Evolutionary conservation across 2,797 vertebrate genomes (phyloP), one percentile per base, ranked within the genome.

Genomic region (Pterois miles): DNA sequence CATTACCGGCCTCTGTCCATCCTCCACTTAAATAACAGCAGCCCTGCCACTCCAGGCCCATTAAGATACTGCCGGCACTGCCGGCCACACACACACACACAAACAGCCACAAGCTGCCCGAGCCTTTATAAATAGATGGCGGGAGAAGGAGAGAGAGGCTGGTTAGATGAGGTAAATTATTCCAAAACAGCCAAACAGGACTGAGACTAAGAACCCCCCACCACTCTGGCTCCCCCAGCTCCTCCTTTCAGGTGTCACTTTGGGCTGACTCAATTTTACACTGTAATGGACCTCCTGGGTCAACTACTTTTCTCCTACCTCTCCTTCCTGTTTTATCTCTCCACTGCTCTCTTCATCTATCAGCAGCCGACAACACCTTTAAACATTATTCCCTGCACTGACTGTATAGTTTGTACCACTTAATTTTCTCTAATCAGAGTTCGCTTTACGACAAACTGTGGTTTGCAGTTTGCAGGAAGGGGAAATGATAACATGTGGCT

Each of bases 141-240:
- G 60, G 69, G 76, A 83, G 86, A 78, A 72, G 74, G 76, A 76
- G 81, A 84, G 74, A 69, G 88, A 80, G 71, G 74, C 81, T 85
- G 90, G 86, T 92, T 89, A 92, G 92, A 91, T 89, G 87, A 94
- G 94, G 90, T 95, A 94, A 95, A 95, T 96, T 95, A 95, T 95
- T 93, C 93, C 89, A 91, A 94, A 94, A 93, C 80, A 86, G 85
- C 90, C 89, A 62, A 89, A 87, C 84, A 88, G 88, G 90, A 82
- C 84, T 89, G 88, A 91, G 86, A 84, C 82, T 88, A 89, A 91
- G 75, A 90, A 81, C 82, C 85, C 82, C 52, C 77, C 57, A 34
- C 76, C 65, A 29, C 77, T 58, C 74, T 0, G 43, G 25, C 73
- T 75, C 72, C 67, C 72, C 70, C 78, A 14, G 81, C 88, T 76